Evolutionary conservation across 2,888 invertebrate genomes (phyloP).

Genomic region (Tetramorium bicarinatum): DNA sequence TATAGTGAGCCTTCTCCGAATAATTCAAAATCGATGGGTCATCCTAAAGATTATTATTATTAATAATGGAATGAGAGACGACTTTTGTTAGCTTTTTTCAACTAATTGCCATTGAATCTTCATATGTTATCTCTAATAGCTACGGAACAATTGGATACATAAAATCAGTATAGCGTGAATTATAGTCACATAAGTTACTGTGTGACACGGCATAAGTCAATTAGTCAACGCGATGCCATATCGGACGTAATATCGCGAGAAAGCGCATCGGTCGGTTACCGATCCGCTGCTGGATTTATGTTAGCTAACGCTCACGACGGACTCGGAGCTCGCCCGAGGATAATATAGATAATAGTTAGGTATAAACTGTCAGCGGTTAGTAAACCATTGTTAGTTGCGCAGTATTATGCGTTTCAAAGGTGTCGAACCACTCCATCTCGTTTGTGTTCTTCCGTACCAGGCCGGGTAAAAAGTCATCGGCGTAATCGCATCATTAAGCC

Average conservation of each 20-base stretch:
- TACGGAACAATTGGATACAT: conserved; percentile 6
- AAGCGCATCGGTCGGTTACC: conserved; percentile 63
- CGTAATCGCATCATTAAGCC: conserved; percentile 47
- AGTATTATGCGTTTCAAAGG: conserved; percentile 17
- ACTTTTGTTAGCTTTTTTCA: conserved; percentile 8
- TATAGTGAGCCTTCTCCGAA: neutral
- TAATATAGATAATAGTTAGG: conserved; percentile 63
- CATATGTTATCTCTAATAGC: conserved; percentile 69
- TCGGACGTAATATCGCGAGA: conserved; percentile 36
- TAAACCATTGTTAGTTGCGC: conserved; percentile 52
- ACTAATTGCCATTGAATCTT: conserved; percentile 61
- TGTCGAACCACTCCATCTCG: conserved; percentile 24
- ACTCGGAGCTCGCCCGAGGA: conserved; percentile 44
- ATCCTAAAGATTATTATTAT: neutral
- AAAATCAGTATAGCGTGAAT: conserved; percentile 43
- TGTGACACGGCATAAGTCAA: conserved; percentile 62
- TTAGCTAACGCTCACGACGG: conserved; percentile 42
- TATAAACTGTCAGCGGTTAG: conserved; percentile 62
- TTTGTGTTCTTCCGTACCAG: neutral
- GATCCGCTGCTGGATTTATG: conserved; percentile 62
- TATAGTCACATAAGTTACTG: conserved; percentile 63
- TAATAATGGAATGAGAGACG: neutral
- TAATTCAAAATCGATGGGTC: neutral
- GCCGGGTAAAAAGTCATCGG: conserved; percentile 46
- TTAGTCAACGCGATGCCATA: conserved; percentile 64